These are phyloP conservation scores for Timandra comae DNA, from an alignment of 2,888 invertebrate genomes.

Conservation along the genomic window DNA sequence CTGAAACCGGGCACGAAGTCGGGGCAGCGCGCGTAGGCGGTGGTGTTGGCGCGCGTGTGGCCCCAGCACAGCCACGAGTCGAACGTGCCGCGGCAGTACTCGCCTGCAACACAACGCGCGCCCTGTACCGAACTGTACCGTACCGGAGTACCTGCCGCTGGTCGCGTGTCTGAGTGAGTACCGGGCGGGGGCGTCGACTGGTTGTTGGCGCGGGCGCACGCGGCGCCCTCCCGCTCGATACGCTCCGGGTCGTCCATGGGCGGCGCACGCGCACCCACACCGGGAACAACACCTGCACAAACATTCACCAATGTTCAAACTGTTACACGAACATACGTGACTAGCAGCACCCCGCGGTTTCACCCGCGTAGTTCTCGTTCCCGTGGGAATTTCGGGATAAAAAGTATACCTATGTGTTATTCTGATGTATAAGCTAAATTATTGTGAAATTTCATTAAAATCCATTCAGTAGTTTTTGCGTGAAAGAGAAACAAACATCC, in stretches of 20 bases:
- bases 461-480: too few relatives aligned
- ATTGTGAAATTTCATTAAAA: too few relatives aligned
- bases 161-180: slow-evolving; percentile 1
- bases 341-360: too few relatives aligned
- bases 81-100: slow-evolving; percentile 84
- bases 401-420: too few relatives aligned
- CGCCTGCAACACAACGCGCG: slow-evolving; percentile 50
- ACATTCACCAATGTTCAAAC: too few relatives aligned
- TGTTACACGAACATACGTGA: too few relatives aligned
- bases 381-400: too few relatives aligned
- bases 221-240: slow-evolving; percentile 42
- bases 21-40: slow-evolving; percentile 83
- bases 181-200: slow-evolving; percentile 37
- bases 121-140: too few relatives aligned
- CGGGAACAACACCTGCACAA: too few relatives aligned
- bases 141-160: not conserved
- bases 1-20: slow-evolving; percentile 86
- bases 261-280: slow-evolving; percentile 1
- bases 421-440: too few relatives aligned
- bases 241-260: slow-evolving; percentile 55
- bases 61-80: slow-evolving; percentile 91
- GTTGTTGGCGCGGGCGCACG: slow-evolving; percentile 43
- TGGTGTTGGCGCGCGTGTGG: slow-evolving; percentile 81
- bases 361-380: too few relatives aligned
- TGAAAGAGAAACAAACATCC: too few relatives aligned